These are phyloP conservation scores for Neotoxoptera formosana DNA, from an alignment of 1,140 invertebrate species.

Conservation along the genomic window DNA sequence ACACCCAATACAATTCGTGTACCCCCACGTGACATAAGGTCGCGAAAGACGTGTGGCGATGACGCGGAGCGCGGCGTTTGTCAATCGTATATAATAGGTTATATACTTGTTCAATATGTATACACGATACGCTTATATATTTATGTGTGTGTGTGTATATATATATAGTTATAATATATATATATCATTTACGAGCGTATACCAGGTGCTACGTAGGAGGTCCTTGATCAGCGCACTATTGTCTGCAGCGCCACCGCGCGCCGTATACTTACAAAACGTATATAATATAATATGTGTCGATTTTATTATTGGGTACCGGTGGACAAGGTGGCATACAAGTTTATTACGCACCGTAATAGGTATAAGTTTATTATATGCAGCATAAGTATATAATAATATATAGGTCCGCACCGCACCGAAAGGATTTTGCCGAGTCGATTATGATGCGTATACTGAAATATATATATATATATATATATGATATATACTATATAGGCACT, in stretches of 20 bases:
- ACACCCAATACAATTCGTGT: not conserved
- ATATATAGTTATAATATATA: not conserved
- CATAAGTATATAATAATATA: not conserved
- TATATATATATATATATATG: too few species aligned
- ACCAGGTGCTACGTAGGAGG: slow-evolving; percentile 43
- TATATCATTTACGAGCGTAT: not conserved
- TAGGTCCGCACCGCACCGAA: not conserved
- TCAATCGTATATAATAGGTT: not conserved
- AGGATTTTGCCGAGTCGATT: not conserved
- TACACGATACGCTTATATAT: too few species aligned
- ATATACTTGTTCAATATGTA: too few species aligned
- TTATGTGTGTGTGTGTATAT: not conserved
- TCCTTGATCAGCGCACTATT: slow-evolving; percentile 36
- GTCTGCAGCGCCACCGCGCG: not conserved
- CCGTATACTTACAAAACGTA: not conserved
- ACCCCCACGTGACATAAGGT: not conserved
- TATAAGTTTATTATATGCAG: not conserved
- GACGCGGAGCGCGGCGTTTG: not conserved
- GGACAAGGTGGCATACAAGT: not conserved
- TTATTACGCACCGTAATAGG: not conserved
- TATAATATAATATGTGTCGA: not conserved
- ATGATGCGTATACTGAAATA: too few species aligned
- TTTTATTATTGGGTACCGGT: not conserved
- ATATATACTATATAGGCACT: too few species aligned
- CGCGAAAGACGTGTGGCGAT: not conserved